Conservation (phyloP, 2,797 vertebrate species). For the Malurus splendens region DNA sequence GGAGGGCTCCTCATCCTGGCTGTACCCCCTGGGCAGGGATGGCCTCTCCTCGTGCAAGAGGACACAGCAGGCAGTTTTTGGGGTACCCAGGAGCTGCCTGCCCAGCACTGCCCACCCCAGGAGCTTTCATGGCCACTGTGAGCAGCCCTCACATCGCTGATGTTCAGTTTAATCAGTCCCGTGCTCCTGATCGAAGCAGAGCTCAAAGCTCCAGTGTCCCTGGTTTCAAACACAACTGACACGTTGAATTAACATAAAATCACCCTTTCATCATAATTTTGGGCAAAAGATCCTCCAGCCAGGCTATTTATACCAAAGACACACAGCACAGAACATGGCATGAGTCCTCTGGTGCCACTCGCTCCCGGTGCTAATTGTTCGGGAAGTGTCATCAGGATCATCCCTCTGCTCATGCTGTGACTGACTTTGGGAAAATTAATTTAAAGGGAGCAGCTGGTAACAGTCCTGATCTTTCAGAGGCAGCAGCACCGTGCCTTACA, state of each 20-base stretch:
- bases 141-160: not conserved
- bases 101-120: not conserved
- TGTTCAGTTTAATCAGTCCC: not conserved
- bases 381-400: conserved; percentile 13
- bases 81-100: not conserved
- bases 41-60: not conserved
- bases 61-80: not conserved
- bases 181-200: not conserved
- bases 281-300: not conserved
- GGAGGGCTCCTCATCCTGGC: not conserved
- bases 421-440: conserved; percentile 23
- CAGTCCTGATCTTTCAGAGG: not conserved
- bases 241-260: conserved; percentile 58
- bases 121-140: not conserved
- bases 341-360: not conserved
- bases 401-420: not conserved
- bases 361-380: conserved; percentile 24
- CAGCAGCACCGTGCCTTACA: not conserved
- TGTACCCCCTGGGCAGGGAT: fast-evolving
- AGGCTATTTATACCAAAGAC: conserved; percentile 33
- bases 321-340: not conserved
- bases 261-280: conserved; percentile 34
- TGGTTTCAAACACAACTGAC: conserved; percentile 59
- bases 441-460: conserved; percentile 50
- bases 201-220: not conserved